Conservation (phyloP, 2,113 vertebrate genomes). For the Microtus richardsoni region DNA sequence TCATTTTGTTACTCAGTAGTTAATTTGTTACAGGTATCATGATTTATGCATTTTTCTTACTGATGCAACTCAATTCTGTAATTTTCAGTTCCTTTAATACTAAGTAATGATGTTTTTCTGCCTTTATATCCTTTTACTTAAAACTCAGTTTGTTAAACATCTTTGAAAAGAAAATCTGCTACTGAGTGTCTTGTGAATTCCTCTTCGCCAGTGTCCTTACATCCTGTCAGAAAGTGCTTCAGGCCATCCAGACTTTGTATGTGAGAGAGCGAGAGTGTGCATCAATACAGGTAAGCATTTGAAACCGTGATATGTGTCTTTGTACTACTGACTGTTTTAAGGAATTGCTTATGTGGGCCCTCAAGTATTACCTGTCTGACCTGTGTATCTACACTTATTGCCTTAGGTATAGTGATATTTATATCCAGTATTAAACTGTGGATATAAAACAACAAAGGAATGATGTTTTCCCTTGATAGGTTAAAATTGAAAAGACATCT, state of each 20-base stretch:
- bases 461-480: not conserved
- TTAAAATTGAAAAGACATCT: not conserved
- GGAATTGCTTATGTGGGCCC: not conserved
- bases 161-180: not conserved
- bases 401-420: not conserved
- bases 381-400: not conserved
- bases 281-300: not conserved
- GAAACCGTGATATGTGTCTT: not conserved
- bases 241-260: not conserved
- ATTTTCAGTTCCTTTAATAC: not conserved
- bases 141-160: not conserved
- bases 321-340: not conserved
- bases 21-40: not conserved
- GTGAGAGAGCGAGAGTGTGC: not conserved
- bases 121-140: not conserved
- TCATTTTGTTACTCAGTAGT: not conserved
- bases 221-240: not conserved
- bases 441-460: not conserved
- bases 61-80: not conserved
- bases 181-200: not conserved
- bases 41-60: not conserved
- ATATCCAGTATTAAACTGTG: constrained; percentile 19
- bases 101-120: not conserved
- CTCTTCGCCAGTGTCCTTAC: not conserved
- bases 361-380: not conserved